Percentiles rank a stretch among this genome's conserved stretches.
Evolutionary conservation across 2,888 invertebrate species (phyloP).

Genomic region (Limnephilus rhombicus): DNA sequence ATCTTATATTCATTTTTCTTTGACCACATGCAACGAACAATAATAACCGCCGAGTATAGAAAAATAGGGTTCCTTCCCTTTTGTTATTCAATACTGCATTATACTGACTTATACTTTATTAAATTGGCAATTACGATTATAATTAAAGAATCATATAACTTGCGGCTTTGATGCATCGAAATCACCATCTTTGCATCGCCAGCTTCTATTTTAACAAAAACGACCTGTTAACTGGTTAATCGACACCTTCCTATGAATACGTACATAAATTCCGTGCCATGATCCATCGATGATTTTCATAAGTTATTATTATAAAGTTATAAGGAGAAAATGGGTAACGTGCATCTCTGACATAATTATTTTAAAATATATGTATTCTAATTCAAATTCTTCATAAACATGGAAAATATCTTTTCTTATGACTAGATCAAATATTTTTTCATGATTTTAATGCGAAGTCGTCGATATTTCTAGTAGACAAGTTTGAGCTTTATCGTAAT

Average conservation of each 20-base stretch:
- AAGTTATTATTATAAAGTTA: background rate
- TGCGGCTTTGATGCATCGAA: background rate
- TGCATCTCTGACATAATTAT: background rate
- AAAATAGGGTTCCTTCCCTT: no score
- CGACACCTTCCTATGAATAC: background rate
- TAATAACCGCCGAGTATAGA: no score
- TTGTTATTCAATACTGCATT: no score
- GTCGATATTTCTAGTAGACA: background rate
- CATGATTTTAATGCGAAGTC: background rate
- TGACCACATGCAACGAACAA: no score
- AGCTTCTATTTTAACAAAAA: background rate
- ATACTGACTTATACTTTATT: no score
- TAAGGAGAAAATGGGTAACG: background rate
- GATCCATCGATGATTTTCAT: background rate
- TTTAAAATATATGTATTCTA: background rate
- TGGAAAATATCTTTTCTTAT: background rate
- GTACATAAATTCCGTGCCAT: background rate
- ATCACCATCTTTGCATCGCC: background rate
- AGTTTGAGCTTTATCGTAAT: background rate
- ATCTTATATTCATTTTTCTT: no score
- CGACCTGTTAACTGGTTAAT: background rate
- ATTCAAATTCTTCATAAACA: background rate
- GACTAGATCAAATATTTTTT: background rate
- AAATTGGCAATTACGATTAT: background rate
- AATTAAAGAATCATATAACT: background rate